A percentile compares a stretch with the other conserved stretches of the same genome.
Conservation (phyloP, 2,113 vertebrate species). For the Cebus imitator region DNA sequence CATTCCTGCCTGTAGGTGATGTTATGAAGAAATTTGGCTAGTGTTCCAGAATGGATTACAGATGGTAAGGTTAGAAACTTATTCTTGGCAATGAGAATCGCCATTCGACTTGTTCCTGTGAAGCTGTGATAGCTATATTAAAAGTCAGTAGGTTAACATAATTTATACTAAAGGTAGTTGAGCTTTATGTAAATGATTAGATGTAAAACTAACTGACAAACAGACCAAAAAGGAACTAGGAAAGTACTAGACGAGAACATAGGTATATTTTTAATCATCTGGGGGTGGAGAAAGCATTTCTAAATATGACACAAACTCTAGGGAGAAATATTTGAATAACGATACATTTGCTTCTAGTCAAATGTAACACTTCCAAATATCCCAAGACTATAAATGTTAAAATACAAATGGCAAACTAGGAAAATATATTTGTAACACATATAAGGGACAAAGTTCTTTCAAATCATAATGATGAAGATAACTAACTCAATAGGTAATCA, state of each 20-base stretch:
- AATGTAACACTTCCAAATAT: not conserved
- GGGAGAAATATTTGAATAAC: conserved; percentile 17
- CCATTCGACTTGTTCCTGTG: not conserved
- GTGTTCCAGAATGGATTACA: conserved; percentile 12
- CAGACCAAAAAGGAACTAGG: not conserved
- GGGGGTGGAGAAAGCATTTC: not conserved
- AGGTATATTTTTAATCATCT: conserved; percentile 11
- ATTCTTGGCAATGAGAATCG: conserved; percentile 8
- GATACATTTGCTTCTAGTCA: conserved; percentile 24
- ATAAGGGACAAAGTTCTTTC: not conserved
- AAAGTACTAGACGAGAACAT: conserved; percentile 1
- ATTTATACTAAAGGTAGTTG: conserved; percentile 24
- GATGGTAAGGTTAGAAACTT: conserved; percentile 5
- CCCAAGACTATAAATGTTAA: not conserved
- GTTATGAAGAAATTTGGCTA: not conserved
- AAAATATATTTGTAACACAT: not conserved
- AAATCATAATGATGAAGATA: not conserved
- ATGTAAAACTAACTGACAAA: conserved; percentile 25
- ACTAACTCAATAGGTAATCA: conserved; percentile 1
- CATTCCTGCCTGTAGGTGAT: not conserved
- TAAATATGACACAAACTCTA: conserved; percentile 4
- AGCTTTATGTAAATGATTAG: not conserved
- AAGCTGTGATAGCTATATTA: not conserved
- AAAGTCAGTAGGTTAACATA: conserved; percentile 31
- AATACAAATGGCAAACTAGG: conserved; percentile 10